phyloP scores from a whole-genome alignment of 2,888 invertebrate species.

The Drosophila pseudotakahashii region DNA sequence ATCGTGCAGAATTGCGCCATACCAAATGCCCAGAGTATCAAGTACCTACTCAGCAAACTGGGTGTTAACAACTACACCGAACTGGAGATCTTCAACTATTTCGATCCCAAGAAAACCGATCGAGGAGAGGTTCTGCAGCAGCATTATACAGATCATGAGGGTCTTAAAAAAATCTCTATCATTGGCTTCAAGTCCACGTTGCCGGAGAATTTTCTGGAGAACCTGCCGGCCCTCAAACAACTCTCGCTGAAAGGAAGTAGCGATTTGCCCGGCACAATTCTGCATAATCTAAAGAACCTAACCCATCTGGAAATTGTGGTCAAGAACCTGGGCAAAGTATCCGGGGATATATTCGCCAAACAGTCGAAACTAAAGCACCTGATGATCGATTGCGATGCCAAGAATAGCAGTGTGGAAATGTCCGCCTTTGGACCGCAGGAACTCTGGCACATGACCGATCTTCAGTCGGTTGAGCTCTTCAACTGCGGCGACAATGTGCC shows the following conservation, averaged over 20 bases:
- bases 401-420: conserved; percentile 68
- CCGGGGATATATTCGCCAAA: conserved; percentile 63
- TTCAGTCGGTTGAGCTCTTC: conserved; percentile 58
- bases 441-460: conserved; percentile 63
- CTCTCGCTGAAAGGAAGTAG: conserved; percentile 57
- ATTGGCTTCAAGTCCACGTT: conserved; percentile 55
- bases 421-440: conserved; percentile 64
- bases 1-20: conserved; percentile 65
- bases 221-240: conserved; percentile 54
- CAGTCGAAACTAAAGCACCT: conserved; percentile 54
- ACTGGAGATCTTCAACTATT: conserved; percentile 58
- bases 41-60: conserved; percentile 47
- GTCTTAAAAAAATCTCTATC: conserved; percentile 49
- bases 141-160: conserved; percentile 60
- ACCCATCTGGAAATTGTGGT: conserved; percentile 58
- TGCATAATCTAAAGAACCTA: conserved; percentile 56
- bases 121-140: conserved; percentile 63
- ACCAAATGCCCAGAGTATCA: conserved; percentile 58
- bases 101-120: conserved; percentile 56
- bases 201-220: conserved; percentile 55
- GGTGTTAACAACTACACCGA: conserved; percentile 65
- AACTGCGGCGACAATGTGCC: conserved; percentile 71
- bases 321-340: conserved; percentile 59
- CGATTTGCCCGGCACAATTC: conserved; percentile 54
- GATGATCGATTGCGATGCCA: conserved; percentile 60